phyloP scores from a whole-genome alignment of 2,888 invertebrate species.

The Monochamus alternatus region DNA sequence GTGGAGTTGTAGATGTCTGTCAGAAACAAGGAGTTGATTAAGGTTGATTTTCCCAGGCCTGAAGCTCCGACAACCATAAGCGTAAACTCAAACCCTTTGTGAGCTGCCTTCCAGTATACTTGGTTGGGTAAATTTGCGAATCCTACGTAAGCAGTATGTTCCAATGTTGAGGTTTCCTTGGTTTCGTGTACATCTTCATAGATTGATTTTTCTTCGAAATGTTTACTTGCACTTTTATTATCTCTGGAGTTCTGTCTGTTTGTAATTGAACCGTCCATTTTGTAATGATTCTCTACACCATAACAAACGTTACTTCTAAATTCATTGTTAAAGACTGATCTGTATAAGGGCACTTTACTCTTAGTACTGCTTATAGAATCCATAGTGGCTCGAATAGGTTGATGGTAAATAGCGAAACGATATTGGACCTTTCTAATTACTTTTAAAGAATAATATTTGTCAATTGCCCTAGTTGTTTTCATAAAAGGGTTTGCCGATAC shows the following conservation, averaged over 20 bases:
- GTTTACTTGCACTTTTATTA: neutral
- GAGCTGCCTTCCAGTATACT: conserved; percentile 94
- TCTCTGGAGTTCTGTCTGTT: neutral
- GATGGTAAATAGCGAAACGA: no score
- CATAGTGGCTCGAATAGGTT: neutral
- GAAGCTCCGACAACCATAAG: conserved; percentile 98
- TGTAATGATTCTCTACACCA: neutral
- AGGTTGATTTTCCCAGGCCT: conserved; percentile 97
- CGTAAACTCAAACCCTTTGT: conserved; percentile 97
- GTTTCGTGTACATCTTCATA: neutral
- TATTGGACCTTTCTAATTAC: no score
- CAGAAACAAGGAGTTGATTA: conserved; percentile 98
- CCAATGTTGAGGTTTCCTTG: conserved; percentile 72
- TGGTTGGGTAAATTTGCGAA: conserved; percentile 97
- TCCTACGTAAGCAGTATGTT: conserved; percentile 93
- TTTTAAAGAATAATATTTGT: no score
- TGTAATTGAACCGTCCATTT: neutral
- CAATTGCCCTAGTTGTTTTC: no score
- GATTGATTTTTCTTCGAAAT: neutral
- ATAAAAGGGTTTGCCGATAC: no score
- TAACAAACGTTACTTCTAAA: neutral
- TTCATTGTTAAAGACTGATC: neutral
- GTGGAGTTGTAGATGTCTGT: conserved; percentile 93
- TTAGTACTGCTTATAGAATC: neutral
- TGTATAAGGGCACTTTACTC: neutral